phyloP scores from a whole-genome alignment of 2,113 vertebrate genomes.

The Craseonycteris thonglongyai region DNA sequence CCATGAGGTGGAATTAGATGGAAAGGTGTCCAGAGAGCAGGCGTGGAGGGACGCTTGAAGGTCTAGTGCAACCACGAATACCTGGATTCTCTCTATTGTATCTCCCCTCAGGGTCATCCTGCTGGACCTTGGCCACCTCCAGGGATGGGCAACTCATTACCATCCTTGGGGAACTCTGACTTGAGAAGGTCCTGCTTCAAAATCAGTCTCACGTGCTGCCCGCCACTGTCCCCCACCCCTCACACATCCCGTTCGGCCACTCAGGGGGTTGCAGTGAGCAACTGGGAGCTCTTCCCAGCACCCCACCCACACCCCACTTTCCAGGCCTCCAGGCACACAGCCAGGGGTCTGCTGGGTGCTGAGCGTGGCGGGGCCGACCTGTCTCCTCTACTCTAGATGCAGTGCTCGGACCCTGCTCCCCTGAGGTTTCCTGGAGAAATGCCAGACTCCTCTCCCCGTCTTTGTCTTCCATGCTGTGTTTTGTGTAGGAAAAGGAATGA shows the following conservation, averaged over 20 bases:
- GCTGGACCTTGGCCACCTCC: neutral
- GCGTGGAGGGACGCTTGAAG: neutral
- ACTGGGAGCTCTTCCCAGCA: neutral
- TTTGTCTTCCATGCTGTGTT: neutral
- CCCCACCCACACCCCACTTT: neutral
- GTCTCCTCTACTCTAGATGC: neutral
- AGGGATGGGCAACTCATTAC: neutral
- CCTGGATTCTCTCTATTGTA: neutral
- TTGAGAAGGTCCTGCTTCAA: neutral
- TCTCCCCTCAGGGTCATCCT: neutral
- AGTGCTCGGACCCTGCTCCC: neutral
- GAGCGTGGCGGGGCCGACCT: accelerated
- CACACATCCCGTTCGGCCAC: accelerated
- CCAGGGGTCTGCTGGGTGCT: neutral
- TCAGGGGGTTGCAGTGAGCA: accelerated
- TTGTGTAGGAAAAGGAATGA: accelerated
- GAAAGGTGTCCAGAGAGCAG: neutral
- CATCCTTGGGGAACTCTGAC: neutral
- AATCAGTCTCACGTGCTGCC: neutral
- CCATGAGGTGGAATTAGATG: neutral
- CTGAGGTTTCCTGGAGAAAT: neutral
- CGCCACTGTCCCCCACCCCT: accelerated
- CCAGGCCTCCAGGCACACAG: neutral
- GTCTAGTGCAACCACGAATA: neutral
- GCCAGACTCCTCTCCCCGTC: neutral